These are phyloP conservation scores for Antheraea pernyi DNA, from an alignment of 1,140 invertebrate species.

Conservation along the genomic window DNA sequence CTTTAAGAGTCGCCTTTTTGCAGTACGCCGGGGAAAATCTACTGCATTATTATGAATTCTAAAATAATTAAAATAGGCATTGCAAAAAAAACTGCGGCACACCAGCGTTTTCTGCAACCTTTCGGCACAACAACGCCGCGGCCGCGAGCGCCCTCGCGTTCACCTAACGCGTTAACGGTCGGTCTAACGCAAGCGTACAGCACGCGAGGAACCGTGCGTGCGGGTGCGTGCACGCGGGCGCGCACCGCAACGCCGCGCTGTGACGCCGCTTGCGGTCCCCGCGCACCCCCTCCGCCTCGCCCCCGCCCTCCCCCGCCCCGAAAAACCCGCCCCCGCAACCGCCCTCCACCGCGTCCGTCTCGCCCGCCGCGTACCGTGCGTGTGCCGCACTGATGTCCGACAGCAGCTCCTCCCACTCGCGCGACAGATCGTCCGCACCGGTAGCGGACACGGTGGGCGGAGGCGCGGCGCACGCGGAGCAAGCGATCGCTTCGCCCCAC, in stretches of 20 bases:
- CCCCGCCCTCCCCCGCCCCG: slow-evolving; percentile 13
- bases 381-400: slow-evolving; percentile 73
- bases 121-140: not conserved
- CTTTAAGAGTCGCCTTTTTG: not conserved
- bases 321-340: slow-evolving; percentile 18
- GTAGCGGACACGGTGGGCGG: slow-evolving; percentile 24
- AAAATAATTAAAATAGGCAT: not conserved
- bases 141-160: not conserved
- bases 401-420: slow-evolving; percentile 78
- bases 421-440: slow-evolving; percentile 44
- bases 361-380: slow-evolving; percentile 46
- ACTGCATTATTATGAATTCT: not conserved
- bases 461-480: slow-evolving; percentile 30
- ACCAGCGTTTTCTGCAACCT: no score
- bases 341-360: not conserved
- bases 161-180: slow-evolving; percentile 71
- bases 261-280: slow-evolving; percentile 69
- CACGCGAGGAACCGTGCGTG: slow-evolving; percentile 65
- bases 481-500: slow-evolving; percentile 38
- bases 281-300: not conserved
- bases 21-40: not conserved
- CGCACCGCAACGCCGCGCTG: slow-evolving; percentile 56
- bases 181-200: slow-evolving; percentile 55
- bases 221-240: slow-evolving; percentile 57
- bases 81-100: not conserved